Evolutionary conservation across 2,888 invertebrate genomes (phyloP).

Genomic region (Aricia artaxerxes): DNA sequence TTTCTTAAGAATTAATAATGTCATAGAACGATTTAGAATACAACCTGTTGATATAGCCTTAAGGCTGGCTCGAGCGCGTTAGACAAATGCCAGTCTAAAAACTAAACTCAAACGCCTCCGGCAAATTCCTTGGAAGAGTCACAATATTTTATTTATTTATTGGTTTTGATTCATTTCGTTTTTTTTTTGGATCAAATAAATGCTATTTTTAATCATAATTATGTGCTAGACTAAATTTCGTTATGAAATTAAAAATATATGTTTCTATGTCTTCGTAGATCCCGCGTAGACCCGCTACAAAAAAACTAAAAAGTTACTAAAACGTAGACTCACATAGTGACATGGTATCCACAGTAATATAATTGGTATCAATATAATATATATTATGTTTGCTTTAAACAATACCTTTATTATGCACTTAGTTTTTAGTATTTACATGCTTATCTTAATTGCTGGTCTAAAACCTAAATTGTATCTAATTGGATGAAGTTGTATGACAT

Average conservation of each 20-base stretch:
- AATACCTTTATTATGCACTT: not conserved
- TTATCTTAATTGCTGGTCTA: not conserved
- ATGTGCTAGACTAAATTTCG: not conserved
- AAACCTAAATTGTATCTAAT: conserved; percentile 26
- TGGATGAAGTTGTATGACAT: conserved; percentile 5
- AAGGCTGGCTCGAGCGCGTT: conserved; percentile 11
- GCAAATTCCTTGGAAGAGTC: not conserved
- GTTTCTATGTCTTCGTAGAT: not conserved
- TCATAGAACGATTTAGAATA: not conserved
- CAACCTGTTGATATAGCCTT: conserved; percentile 8
- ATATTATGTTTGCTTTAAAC: not conserved
- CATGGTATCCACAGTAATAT: no score
- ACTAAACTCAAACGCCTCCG: not conserved
- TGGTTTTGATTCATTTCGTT: not conserved
- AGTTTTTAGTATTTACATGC: not conserved
- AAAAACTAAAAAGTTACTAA: not conserved
- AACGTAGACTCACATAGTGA: not conserved
- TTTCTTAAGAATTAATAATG: not conserved
- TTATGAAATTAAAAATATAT: not conserved
- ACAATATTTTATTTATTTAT: not conserved
- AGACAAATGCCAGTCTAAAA: not conserved
- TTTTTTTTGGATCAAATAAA: not conserved
- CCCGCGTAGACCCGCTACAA: not conserved
- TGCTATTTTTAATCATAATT: not conserved
- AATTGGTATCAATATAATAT: not conserved